Conservation (phyloP, 2,113 vertebrate species). For the Chaenocephalus aceratus region DNA sequence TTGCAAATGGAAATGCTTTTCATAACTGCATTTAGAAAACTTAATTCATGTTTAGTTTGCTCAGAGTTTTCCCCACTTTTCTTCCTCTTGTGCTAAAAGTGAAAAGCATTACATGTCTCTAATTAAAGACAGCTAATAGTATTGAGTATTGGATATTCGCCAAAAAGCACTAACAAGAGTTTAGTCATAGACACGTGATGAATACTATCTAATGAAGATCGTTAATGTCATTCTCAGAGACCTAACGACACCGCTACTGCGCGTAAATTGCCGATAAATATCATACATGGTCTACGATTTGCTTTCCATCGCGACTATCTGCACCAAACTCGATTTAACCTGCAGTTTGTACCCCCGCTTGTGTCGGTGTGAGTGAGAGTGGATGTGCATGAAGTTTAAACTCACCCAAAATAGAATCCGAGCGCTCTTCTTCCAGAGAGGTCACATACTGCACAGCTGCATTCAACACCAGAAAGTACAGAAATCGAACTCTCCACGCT, state of each 20-base stretch:
- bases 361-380: background rate
- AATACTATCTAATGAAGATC: background rate
- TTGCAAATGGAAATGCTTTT: slow-evolving; percentile 3
- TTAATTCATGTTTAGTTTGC: background rate
- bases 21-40: background rate
- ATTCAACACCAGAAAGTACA: slow-evolving; percentile 72
- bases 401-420: slow-evolving; percentile 79
- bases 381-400: slow-evolving; percentile 7
- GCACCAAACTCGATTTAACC: background rate
- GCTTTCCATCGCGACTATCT: background rate
- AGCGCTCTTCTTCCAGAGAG: slow-evolving; percentile 74
- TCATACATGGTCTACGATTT: rapidly evolving
- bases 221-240: background rate
- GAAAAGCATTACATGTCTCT: background rate
- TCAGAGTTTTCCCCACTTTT: background rate
- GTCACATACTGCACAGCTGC: slow-evolving; percentile 68
- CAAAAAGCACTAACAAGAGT: slow-evolving; percentile 6
- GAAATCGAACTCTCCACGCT: slow-evolving; percentile 47
- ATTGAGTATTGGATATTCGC: background rate
- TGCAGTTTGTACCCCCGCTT: background rate
- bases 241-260: slow-evolving; percentile 3
- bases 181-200: slow-evolving; percentile 37
- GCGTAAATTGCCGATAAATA: background rate
- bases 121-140: background rate
- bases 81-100: background rate